phyloP scores from a whole-genome alignment of 1,140 invertebrate species.

The Druon quercuslanigerum region DNA sequence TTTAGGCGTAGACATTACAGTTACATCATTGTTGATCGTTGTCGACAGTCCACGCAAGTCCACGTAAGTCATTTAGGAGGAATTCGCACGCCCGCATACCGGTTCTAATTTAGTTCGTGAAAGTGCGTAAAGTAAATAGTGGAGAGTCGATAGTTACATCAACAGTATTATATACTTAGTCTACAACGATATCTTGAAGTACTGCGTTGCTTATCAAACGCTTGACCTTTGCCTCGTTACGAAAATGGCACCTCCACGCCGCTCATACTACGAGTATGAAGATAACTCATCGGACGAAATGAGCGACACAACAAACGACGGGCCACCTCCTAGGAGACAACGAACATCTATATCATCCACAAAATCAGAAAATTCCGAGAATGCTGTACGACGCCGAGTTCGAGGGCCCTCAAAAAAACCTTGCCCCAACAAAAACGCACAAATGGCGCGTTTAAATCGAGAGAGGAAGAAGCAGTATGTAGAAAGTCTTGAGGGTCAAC shows the following conservation, averaged over 20 bases:
- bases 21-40: too few relatives aligned
- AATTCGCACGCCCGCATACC: too few relatives aligned
- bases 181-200: neutral
- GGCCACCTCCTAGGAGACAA: slow-evolving; percentile 24
- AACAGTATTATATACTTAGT: too few relatives aligned
- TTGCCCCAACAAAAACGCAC: slow-evolving; percentile 73
- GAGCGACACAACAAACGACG: neutral
- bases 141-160: too few relatives aligned
- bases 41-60: too few relatives aligned
- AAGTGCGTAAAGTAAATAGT: too few relatives aligned
- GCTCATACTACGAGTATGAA: neutral
- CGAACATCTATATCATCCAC: slow-evolving; percentile 23
- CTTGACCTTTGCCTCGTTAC: neutral
- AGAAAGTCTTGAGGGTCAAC: slow-evolving; percentile 75
- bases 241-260: neutral
- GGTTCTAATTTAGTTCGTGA: too few relatives aligned
- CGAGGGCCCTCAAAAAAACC: slow-evolving; percentile 66
- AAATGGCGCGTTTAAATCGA: slow-evolving; percentile 78
- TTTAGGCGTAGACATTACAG: too few relatives aligned
- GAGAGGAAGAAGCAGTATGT: slow-evolving; percentile 78
- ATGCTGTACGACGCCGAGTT: slow-evolving; percentile 46
- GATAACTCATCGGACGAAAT: neutral
- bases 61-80: too few relatives aligned
- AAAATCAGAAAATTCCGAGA: slow-evolving; percentile 3
- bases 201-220: neutral